These are phyloP conservation scores for Acanthacorydalis orientalis DNA, from an alignment of 2,888 invertebrate species.

Conservation along the genomic window DNA sequence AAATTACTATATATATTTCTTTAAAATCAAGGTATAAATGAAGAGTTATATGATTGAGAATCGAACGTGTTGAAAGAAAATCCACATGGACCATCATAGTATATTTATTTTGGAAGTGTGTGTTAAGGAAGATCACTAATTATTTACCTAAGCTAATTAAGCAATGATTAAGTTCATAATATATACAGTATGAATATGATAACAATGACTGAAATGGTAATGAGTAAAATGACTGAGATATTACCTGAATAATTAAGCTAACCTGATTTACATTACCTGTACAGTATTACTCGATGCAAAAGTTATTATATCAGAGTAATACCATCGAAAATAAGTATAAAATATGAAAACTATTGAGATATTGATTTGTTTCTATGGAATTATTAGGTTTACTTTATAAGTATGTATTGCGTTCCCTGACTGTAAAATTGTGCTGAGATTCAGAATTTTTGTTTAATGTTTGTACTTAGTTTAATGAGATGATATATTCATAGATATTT, in stretches of 20 bases:
- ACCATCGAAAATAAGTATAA: neutral
- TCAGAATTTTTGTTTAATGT: neutral
- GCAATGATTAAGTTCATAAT: neutral
- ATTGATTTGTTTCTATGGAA: neutral
- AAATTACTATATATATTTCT: too few species aligned
- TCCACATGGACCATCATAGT: too few species aligned
- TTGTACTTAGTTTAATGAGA: slow-evolving; percentile 1
- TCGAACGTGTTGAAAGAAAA: too few species aligned
- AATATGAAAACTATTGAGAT: neutral
- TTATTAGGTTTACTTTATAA: neutral
- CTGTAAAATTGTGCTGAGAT: neutral
- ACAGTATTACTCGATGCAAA: too few species aligned
- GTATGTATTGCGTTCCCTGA: neutral
- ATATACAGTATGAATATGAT: neutral
- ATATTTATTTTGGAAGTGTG: too few species aligned
- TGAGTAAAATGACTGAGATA: slow-evolving; percentile 1
- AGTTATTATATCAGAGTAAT: too few species aligned
- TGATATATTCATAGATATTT: neutral
- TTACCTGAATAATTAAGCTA: neutral
- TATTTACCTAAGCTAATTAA: too few species aligned
- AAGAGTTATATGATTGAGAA: too few species aligned
- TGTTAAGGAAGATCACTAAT: too few species aligned
- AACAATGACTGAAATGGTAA: slow-evolving; percentile 1
- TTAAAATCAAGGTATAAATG: too few species aligned
- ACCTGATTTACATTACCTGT: too few species aligned